Conservation (phyloP, 2,797 vertebrate species). For the Furcifer pardalis region DNA sequence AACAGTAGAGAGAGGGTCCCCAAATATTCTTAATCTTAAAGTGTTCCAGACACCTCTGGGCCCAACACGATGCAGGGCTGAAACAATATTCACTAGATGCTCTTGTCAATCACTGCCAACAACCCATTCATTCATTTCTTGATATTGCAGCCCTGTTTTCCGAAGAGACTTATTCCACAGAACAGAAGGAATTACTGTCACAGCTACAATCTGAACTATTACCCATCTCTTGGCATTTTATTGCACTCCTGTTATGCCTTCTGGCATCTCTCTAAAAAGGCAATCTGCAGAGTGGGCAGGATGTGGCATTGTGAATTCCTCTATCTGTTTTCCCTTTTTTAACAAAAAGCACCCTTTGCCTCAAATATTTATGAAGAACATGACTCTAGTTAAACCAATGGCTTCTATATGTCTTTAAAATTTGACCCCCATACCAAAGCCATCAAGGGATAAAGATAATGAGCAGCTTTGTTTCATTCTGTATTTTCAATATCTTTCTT, state of each 20-base stretch:
- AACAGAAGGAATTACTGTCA: conserved; percentile 9
- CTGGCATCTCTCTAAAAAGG: background rate
- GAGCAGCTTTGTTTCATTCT: background rate
- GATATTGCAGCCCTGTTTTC: conserved; percentile 5
- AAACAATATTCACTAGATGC: background rate
- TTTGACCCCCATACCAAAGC: background rate
- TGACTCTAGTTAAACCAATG: background rate
- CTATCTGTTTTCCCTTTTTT: background rate
- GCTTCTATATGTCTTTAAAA: background rate
- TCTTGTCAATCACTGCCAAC: conserved; percentile 24
- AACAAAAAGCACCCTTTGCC: background rate
- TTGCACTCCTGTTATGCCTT: conserved; percentile 27
- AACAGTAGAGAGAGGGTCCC: background rate
- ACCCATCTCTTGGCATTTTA: conserved; percentile 27
- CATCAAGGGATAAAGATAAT: background rate
- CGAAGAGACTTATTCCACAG: conserved; percentile 15
- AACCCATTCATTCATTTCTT: conserved; percentile 23
- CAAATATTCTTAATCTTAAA: background rate
- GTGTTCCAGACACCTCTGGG: background rate
- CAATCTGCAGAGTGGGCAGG: conserved; percentile 18
- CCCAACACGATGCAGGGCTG: background rate
- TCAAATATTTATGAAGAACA: background rate
- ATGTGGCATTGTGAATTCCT: conserved; percentile 18
- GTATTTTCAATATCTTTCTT: background rate
- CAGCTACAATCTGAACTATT: conserved; percentile 29